Percentiles rank a stretch among this genome's conserved stretches.
These are phyloP conservation scores for Sminthurinus signatus DNA, from an alignment of 1,140 invertebrate species.

Conservation along the genomic window DNA sequence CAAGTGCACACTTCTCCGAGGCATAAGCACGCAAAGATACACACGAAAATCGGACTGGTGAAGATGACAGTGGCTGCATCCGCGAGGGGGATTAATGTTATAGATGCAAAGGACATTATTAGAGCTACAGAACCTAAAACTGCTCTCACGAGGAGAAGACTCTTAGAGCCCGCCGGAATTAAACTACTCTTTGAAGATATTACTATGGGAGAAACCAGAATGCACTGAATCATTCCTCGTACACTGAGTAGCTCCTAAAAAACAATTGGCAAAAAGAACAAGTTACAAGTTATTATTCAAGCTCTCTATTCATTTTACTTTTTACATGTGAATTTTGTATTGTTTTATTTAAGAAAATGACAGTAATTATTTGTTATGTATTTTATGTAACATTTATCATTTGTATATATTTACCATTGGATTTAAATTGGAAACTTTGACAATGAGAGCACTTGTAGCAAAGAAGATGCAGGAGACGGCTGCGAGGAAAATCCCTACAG, in stretches of 20 bases:
- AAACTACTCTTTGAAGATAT: slow-evolving; percentile 34
- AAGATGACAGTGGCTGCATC: slow-evolving; percentile 77
- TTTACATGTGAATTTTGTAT: too few species aligned
- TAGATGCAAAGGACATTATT: slow-evolving; percentile 37
- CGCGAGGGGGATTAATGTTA: slow-evolving; percentile 34
- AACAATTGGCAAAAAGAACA: too few species aligned
- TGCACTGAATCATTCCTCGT: slow-evolving; percentile 30
- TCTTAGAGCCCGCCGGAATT: slow-evolving; percentile 19
- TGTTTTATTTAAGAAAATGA: too few species aligned
- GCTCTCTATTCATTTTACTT: too few species aligned
- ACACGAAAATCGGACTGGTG: slow-evolving; percentile 85
- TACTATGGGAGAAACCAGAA: slow-evolving; percentile 31
- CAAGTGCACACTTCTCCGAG: slow-evolving; percentile 80
- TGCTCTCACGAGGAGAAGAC: slow-evolving; percentile 31
- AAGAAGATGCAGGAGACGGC: slow-evolving; percentile 40
- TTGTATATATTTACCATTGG: too few species aligned
- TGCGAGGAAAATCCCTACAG: slow-evolving; percentile 37
- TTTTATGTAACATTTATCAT: too few species aligned
- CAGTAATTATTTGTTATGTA: too few species aligned
- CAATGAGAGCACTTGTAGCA: slow-evolving; percentile 39
- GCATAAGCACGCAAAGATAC: slow-evolving; percentile 79
- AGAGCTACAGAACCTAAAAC: slow-evolving; percentile 30
- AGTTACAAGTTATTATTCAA: too few species aligned
- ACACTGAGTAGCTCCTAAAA: slow-evolving; percentile 30
- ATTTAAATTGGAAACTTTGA: slow-evolving; percentile 38